A percentile compares a stretch with the other conserved stretches of the same genome.
phyloP scores from a whole-genome alignment of 2,797 vertebrate species.

The Chelon labrosus region DNA sequence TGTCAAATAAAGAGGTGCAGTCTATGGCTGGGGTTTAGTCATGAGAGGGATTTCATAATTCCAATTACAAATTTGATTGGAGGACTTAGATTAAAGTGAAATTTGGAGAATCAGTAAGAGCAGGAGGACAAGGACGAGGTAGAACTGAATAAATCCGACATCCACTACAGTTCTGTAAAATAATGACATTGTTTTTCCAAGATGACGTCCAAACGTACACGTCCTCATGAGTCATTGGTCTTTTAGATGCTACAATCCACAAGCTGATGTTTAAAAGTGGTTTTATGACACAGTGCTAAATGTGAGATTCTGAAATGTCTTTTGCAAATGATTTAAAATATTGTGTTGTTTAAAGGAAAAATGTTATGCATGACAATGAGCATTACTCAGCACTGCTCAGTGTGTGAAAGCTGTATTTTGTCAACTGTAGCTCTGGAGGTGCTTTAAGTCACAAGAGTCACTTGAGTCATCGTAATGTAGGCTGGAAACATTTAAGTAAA shows the following conservation, averaged over 20 bases:
- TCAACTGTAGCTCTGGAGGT: neutral
- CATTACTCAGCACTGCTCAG: neutral
- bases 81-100: too few relatives aligned
- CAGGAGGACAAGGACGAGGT: neutral
- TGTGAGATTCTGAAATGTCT: neutral
- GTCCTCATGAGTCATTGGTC: too few relatives aligned
- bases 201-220: neutral
- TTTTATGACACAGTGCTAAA: neutral
- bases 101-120: neutral
- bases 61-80: too few relatives aligned
- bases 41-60: too few relatives aligned
- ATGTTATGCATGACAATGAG: neutral
- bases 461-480: neutral
- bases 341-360: neutral
- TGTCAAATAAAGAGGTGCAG: too few relatives aligned
- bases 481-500: neutral
- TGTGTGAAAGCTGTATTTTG: neutral
- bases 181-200: neutral
- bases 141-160: neutral
- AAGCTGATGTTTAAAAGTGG: neutral
- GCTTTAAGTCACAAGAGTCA: neutral
- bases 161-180: neutral
- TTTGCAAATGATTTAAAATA: neutral
- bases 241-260: too few relatives aligned
- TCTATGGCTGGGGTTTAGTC: too few relatives aligned